These are phyloP conservation scores for Rhabdophis nuchalis DNA, from an alignment of 2,797 vertebrate genomes.

Conservation along the genomic window DNA sequence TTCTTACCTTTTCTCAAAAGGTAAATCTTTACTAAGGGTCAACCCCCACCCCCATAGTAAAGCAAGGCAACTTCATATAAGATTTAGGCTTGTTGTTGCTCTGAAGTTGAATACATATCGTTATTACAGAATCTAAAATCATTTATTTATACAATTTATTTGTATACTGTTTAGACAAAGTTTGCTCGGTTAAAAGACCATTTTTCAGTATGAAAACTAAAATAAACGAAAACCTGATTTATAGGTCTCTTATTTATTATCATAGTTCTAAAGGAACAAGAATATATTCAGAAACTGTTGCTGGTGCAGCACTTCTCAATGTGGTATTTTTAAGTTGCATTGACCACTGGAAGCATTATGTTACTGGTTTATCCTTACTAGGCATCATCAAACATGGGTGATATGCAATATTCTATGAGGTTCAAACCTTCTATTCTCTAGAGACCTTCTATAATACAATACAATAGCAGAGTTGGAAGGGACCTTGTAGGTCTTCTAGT, in stretches of 20 bases:
- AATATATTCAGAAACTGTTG: background rate
- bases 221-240: no score
- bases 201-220: background rate
- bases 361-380: background rate
- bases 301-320: background rate
- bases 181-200: background rate
- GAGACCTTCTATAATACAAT: background rate
- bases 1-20: background rate
- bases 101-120: background rate
- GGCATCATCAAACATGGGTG: background rate
- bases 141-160: background rate
- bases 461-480: no score
- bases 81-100: background rate
- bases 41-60: background rate
- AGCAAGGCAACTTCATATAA: background rate
- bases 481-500: no score
- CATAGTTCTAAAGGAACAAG: background rate
- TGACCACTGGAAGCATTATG: background rate
- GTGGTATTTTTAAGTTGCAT: background rate
- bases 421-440: background rate
- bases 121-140: background rate
- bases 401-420: background rate
- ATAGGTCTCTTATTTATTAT: background rate
- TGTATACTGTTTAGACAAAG: background rate
- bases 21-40: background rate